Base-by-base conservation (phyloP, 2,797 vertebrate genomes). In the Hapalemur alaotrensis region DNA sequence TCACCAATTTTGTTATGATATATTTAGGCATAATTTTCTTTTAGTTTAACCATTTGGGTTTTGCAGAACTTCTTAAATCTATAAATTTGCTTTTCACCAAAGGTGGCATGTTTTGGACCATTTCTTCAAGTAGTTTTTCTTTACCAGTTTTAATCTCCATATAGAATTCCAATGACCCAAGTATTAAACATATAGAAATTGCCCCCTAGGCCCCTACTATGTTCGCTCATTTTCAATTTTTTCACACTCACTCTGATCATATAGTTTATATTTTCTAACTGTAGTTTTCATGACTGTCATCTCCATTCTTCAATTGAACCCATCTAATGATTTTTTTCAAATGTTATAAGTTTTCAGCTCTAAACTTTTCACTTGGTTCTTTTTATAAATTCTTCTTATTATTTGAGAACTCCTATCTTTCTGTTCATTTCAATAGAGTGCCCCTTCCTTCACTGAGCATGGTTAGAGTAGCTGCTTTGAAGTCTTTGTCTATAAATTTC, bases 121-220 rank as follows among this genome's bases (percentile, higher is more conserved):
- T 92, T 84, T 89, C 41, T 84, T 92, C 72, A 89, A 78, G n/a
- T 84, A 54, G 9, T 78, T 67, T 88, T 88, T 91, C 57, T 83
- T 8, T 78, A 83, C 4, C 52, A 82, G 12, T 70, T 35, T 78
- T 87, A 70, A 10, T 43, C 54, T 67, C 41, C 10, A 59, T 35
- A 69, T 50, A 63, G 57, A 32, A 91, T 78, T 94, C 22, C 72
- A 65, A 57, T 48, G 63, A 50, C 54, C 35, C 25, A 57, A 28
- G 79, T 63, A 4, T 88, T 94, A 91, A 35, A 61, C 9, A 28
- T 65, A 43, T 32, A 50, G 25, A 23, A 79, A 67, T 76, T 81
- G 23, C 70, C 61, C 32, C 38, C 28, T 30, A 50, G n/a, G 3
- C 80, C 3, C 4, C 41, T 61, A 59, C n/a, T 80, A 65, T 22